These are phyloP conservation scores for Pangasius krempfi DNA, from an alignment of 2,797 vertebrate species.

Conservation along the genomic window DNA sequence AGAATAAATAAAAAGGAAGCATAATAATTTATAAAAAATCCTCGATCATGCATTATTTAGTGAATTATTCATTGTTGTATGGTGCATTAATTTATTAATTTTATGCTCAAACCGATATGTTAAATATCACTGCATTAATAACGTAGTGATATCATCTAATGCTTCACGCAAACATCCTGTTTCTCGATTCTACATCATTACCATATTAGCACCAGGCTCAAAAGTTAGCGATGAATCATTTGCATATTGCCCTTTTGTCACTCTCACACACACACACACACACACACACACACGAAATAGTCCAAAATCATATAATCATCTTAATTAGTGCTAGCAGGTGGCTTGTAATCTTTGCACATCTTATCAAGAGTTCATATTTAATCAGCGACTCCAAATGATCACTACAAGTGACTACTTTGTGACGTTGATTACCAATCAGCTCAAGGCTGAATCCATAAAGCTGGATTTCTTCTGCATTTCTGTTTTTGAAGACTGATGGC, in stretches of 20 bases:
- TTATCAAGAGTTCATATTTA: conserved; percentile 39
- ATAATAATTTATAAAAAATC: not conserved
- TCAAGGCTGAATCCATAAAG: conserved; percentile 13
- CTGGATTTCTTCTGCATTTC: not conserved
- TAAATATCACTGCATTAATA: not conserved
- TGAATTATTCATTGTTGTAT: not conserved
- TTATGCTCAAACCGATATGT: not conserved
- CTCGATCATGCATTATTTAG: not conserved
- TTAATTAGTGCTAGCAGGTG: conserved; percentile 44
- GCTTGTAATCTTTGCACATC: conserved; percentile 37
- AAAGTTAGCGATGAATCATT: not conserved
- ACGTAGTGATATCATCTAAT: not conserved
- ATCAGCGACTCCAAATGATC: conserved; percentile 36
- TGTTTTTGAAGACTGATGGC: not conserved
- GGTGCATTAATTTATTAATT: not conserved
- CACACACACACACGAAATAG: not conserved
- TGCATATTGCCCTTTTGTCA: not conserved
- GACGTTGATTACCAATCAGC: conserved; percentile 27
- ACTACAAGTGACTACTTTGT: conserved; percentile 15
- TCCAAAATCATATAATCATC: conserved; percentile 34
- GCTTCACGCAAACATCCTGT: not conserved
- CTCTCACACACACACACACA: not conserved
- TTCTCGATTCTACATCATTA: not conserved
- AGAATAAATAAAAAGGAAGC: not conserved
- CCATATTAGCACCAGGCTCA: not conserved